Conservation (phyloP, 2,113 vertebrate species). For the Porphyrio hochstetteri region DNA sequence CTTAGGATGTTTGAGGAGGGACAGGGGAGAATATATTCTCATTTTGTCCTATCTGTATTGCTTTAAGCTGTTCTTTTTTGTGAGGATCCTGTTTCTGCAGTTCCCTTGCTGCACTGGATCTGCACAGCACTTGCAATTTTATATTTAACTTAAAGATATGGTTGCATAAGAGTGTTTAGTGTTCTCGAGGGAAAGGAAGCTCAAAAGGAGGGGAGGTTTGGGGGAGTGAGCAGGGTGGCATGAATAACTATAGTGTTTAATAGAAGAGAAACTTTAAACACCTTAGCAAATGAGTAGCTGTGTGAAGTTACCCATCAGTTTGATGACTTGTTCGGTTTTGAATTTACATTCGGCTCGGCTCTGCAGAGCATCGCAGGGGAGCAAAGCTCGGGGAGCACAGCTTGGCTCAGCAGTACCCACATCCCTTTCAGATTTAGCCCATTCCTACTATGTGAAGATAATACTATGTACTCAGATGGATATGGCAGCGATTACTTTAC, state of each 20-base stretch:
- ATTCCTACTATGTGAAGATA: not conserved
- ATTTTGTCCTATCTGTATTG: not conserved
- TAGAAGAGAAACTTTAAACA: conserved; percentile 21
- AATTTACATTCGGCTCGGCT: not conserved
- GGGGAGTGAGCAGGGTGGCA: not conserved
- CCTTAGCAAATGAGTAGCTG: not conserved
- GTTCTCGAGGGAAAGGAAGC: not conserved
- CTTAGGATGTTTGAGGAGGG: not conserved
- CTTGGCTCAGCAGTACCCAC: not conserved
- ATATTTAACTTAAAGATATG: not conserved
- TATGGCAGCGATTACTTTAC: not conserved
- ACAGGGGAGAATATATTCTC: not conserved
- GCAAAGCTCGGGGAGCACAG: not conserved
- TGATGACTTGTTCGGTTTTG: not conserved
- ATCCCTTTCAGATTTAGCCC: not conserved
- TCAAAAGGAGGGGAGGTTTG: not conserved
- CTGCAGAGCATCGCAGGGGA: not conserved
- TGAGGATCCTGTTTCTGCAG: not conserved
- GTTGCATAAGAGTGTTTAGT: not conserved
- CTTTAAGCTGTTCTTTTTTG: conserved; percentile 1
- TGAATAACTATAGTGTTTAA: conserved; percentile 19
- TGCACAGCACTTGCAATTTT: not conserved
- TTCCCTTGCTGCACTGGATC: not conserved
- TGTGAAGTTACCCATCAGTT: not conserved
- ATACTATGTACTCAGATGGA: not conserved